These are phyloP conservation scores for Luehdorfia chinensis DNA, from an alignment of 1,140 invertebrate genomes.

Conservation along the genomic window DNA sequence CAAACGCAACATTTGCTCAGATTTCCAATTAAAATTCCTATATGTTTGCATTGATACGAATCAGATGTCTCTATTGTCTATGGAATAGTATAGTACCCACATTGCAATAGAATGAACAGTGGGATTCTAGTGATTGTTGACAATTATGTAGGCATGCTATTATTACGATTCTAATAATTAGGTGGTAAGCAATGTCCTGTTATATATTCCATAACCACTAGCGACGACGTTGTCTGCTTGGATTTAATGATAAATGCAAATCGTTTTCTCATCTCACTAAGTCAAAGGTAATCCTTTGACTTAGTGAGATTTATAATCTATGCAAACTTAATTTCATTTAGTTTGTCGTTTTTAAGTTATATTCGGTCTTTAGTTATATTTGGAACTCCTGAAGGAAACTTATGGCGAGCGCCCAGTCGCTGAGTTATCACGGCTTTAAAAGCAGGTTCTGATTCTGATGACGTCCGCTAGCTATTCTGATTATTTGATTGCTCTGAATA, in stretches of 20 bases:
- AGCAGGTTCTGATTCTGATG: too few relatives aligned
- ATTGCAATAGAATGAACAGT: slow-evolving; percentile 38
- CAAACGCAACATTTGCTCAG: slow-evolving; percentile 45
- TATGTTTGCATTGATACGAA: slow-evolving; percentile 61
- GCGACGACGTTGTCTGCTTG: not conserved
- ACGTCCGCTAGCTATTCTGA: too few relatives aligned
- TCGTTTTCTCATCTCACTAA: too few relatives aligned
- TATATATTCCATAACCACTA: not conserved
- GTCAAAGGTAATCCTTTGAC: too few relatives aligned
- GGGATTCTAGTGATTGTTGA: slow-evolving; percentile 50
- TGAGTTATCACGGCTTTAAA: too few relatives aligned
- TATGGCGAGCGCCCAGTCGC: too few relatives aligned
- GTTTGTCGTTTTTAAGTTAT: not conserved
- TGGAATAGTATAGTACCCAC: slow-evolving; percentile 50
- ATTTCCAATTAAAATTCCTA: slow-evolving; percentile 72
- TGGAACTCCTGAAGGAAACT: too few relatives aligned
- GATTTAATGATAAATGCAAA: not conserved
- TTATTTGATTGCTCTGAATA: too few relatives aligned
- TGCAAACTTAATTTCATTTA: not conserved
- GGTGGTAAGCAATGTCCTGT: too few relatives aligned
- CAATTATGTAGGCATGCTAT: slow-evolving; percentile 39
- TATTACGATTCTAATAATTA: slow-evolving; percentile 12
- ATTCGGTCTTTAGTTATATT: too few relatives aligned
- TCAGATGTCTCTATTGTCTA: slow-evolving; percentile 68
- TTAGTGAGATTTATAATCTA: not conserved